A percentile compares a stretch with the other conserved stretches of the same genome.
Conservation (phyloP, 1,140 invertebrate genomes). For the Nasonia longicornis region DNA sequence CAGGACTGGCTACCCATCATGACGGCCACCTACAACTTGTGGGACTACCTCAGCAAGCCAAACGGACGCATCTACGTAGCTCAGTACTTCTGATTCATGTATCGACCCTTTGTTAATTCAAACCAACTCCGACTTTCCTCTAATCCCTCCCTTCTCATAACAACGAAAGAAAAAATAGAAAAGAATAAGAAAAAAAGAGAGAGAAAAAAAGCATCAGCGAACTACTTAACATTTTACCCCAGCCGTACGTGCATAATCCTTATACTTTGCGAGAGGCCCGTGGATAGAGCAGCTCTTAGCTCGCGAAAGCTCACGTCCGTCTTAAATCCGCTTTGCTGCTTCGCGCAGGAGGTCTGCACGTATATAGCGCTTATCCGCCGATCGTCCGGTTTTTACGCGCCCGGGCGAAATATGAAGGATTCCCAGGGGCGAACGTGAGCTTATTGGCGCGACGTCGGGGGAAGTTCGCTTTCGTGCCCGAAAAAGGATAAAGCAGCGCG, state of each 20-base stretch:
- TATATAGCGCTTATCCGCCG: slow-evolving; percentile 15
- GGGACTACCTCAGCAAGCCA: neutral
- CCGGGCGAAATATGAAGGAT: slow-evolving; percentile 10
- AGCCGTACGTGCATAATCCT: slow-evolving; percentile 10
- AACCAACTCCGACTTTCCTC: neutral
- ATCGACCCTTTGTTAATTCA: neutral
- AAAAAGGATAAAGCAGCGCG: neutral
- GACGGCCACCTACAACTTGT: neutral
- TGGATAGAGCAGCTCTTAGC: neutral
- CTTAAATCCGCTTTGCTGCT: slow-evolving; percentile 28
- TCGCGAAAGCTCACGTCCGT: slow-evolving; percentile 19
- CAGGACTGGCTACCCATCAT: neutral
- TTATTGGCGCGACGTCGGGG: neutral
- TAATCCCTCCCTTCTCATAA: neutral
- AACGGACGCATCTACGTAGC: neutral
- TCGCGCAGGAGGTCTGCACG: neutral
- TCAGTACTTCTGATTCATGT: neutral
- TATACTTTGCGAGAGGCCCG: neutral
- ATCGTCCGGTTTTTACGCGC: slow-evolving; percentile 18
- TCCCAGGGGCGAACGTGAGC: neutral
- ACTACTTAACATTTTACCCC: slow-evolving; percentile 12
- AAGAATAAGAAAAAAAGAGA: neutral
- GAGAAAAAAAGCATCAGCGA: neutral
- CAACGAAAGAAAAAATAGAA: neutral
- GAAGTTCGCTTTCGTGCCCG: neutral